A percentile compares a stretch with the other conserved stretches of the same genome.
These are phyloP conservation scores for Itoplectis maculator DNA, from an alignment of 2,888 invertebrate species.

Conservation along the genomic window DNA sequence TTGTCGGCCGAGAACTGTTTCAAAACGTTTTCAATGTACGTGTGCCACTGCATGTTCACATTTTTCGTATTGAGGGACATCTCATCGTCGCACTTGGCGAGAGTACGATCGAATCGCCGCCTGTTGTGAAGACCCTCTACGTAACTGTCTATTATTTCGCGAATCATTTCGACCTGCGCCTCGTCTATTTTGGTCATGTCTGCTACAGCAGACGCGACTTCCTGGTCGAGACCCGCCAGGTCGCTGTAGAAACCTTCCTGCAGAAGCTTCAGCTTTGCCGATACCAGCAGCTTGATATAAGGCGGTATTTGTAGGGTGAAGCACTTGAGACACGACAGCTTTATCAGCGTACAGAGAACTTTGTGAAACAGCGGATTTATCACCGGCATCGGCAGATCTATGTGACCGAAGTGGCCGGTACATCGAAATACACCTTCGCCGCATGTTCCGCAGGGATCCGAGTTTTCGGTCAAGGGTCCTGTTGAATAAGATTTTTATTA, in stretches of 20 bases:
- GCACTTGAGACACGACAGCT: slow-evolving; percentile 90
- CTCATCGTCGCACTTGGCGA: slow-evolving; percentile 83
- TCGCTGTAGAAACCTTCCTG: slow-evolving; percentile 91
- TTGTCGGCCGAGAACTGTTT: slow-evolving; percentile 85
- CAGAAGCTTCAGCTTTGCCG: slow-evolving; percentile 89
- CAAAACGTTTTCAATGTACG: slow-evolving; percentile 85
- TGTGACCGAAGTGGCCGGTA: slow-evolving; percentile 97
- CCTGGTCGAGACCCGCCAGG: slow-evolving; percentile 88
- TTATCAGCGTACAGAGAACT: slow-evolving; percentile 89
- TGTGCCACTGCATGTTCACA: slow-evolving; percentile 85
- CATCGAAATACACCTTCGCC: slow-evolving; percentile 89
- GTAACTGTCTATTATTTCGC: slow-evolving; percentile 85
- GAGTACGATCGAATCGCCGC: slow-evolving; percentile 72
- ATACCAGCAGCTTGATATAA: slow-evolving; percentile 86
- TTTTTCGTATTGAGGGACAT: slow-evolving; percentile 84
- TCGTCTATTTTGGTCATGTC: slow-evolving; percentile 73
- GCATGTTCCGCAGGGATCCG: slow-evolving; percentile 93
- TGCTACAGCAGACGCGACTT: slow-evolving; percentile 77
- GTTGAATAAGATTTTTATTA: slow-evolving; percentile 17
- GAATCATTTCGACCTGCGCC: slow-evolving; percentile 81
- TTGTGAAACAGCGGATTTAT: slow-evolving; percentile 96
- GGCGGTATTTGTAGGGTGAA: slow-evolving; percentile 89
- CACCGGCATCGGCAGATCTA: slow-evolving; percentile 94
- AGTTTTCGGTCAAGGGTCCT: slow-evolving; percentile 87
- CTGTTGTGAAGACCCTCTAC: slow-evolving; percentile 77